Conservation (phyloP, 2,797 vertebrate genomes). For the Mormyrus hasselquistii region DNA sequence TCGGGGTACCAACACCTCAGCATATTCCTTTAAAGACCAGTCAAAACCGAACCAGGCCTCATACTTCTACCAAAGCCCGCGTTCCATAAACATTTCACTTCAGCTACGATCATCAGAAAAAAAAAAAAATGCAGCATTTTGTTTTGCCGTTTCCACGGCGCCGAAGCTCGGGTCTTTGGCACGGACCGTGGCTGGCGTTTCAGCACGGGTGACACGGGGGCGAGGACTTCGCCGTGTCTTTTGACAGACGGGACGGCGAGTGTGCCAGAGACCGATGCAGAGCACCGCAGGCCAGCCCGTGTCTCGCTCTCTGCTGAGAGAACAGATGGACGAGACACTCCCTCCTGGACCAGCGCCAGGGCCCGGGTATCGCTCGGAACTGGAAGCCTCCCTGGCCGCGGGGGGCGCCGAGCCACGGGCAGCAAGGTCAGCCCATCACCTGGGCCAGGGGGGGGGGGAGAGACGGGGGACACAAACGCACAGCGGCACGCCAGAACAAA, state of each 20-base stretch:
- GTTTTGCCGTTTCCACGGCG: neutral
- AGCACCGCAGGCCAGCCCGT: neutral
- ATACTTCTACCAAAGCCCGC: neutral
- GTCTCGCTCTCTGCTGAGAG: constrained; percentile 8
- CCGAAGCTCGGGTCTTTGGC: neutral
- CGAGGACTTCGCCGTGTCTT: constrained; percentile 6
- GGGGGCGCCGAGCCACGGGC: neutral
- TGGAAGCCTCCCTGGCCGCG: neutral
- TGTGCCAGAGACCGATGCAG: neutral
- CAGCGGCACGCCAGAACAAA: constrained; percentile 8
- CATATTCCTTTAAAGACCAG: neutral
- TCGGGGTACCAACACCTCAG: neutral
- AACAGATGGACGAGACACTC: constrained; percentile 18
- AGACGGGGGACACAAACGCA: constrained; percentile 1
- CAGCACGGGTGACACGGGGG: neutral
- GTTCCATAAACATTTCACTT: neutral
- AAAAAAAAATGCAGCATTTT: neutral
- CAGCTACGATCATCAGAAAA: neutral
- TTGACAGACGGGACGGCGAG: neutral
- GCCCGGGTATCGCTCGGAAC: constrained; percentile 1
- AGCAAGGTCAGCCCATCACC: constrained; percentile 15
- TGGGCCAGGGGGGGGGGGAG: neutral
- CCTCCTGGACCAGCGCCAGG: neutral
- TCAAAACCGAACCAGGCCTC: neutral
- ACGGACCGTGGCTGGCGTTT: neutral